Evolutionary conservation across 1,140 invertebrate genomes (phyloP), one percentile per base, ranked within the genome.

Genomic region (Papilio polyxenes): DNA sequence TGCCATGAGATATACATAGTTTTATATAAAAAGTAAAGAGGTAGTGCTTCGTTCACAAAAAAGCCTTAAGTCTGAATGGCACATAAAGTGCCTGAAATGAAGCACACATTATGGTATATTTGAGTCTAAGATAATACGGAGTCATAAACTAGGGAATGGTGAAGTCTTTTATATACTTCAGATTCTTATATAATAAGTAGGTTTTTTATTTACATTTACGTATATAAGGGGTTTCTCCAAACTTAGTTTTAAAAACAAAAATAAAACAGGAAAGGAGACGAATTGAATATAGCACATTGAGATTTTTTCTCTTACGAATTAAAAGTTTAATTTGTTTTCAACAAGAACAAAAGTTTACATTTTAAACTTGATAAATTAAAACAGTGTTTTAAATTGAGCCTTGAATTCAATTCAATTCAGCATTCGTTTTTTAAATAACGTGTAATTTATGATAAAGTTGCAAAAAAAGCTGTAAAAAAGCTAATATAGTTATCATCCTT

Each of bases 1-100:
- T 10, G n/a, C 20, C 17, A 8, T 20, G 20, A 62, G n/a, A 62
- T 15, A 3, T 62, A 17, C 10, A n/a, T 62, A 20, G 2, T 62
- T 62, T 20, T 62, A 23, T 62, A 62, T 20, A 62, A 62, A 62
- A 62, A 62, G 20, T 20, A 62, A 62, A 62, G 20, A 62, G 20
- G n/a, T 62, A 62, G n/a, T 62, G 59, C n/a, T 62, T 62, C n/a
- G 59, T 62, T 62, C 59, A 62, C 59, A 62, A 62, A 62, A 62
- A 62, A 62, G 20, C 59, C 59, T 62, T 20, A 62, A 23, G 20
- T 62, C 59, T 62, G 59, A 62, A 62, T 62, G n/a, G 20, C 59
- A n/a, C 59, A 62, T 62, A 62, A 62, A 62, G 59, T 20, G 17
- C 59, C 3, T 62, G 59, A 20, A 62, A 62, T 23, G n/a, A 62